A percentile compares a stretch with the other conserved stretches of the same genome.
phyloP scores from a whole-genome alignment of 1,140 invertebrate genomes.

The Homarus americanus region DNA sequence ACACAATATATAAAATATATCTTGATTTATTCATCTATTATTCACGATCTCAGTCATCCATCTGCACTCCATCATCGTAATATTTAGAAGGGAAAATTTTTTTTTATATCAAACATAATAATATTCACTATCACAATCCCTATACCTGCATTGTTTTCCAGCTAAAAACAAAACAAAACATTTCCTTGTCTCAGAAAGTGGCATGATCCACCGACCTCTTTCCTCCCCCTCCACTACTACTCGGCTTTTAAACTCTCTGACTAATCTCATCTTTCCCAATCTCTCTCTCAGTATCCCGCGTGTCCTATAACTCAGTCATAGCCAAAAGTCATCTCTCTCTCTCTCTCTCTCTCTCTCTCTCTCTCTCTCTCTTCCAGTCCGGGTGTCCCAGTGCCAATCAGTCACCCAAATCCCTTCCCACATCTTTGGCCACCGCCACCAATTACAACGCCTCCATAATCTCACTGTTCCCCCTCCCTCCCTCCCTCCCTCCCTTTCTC shows the following conservation, averaged over 20 bases:
- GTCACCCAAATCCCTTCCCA: not conserved
- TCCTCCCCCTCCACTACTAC: not conserved
- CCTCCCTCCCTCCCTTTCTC: not conserved
- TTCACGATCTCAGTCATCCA: too few species aligned
- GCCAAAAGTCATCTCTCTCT: slow-evolving; percentile 21
- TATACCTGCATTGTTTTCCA: too few species aligned
- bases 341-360: slow-evolving; percentile 13
- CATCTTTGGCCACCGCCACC: not conserved
- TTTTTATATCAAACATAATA: too few species aligned
- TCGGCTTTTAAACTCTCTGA: not conserved
- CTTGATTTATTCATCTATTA: too few species aligned
- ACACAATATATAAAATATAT: too few species aligned
- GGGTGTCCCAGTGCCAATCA: not conserved
- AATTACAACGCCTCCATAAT: not conserved
- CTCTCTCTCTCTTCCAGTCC: not conserved
- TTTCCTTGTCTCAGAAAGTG: too few species aligned
- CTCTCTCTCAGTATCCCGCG: not conserved
- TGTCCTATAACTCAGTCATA: slow-evolving; percentile 9
- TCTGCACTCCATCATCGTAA: too few species aligned
- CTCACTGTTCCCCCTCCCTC: not conserved
- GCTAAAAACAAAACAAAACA: too few species aligned
- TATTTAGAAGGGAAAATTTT: too few species aligned
- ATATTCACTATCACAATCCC: too few species aligned
- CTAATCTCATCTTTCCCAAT: not conserved
- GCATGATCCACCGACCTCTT: too few species aligned